Base-by-base conservation (phyloP, 2,888 invertebrate genomes). In the Stegophylla sp. region DNA sequence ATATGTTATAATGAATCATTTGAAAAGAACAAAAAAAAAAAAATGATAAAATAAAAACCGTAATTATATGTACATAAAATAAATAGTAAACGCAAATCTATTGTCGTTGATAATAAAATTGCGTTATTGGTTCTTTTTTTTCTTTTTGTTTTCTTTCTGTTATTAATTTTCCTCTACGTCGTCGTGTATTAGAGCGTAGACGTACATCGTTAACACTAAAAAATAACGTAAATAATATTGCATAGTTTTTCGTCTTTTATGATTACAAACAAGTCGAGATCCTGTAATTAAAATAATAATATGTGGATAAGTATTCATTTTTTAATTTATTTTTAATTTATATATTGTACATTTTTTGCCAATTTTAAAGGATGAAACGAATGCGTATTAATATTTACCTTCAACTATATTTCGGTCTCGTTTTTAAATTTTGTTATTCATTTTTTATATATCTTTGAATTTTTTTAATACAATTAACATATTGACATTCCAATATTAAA, bases 1-100 rank as follows among this genome's bases (percentile, higher is more conserved):
- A 26, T 53, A 59, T 9, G 23, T 59, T 59, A 26, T 12, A 59
- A 59, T 59, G 26, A 71, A 41, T 15, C 3, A 41, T 34, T 72
- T 43, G 34, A 34, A 7, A 34, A 34, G 7, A 34, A 26, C 3
- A 45, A 15, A 45, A 20, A 61, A 73, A n/a, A n/a, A n/a, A n/a
- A n/a, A n/a, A n/a, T n/a, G n/a, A n/a, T n/a, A n/a, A n/a, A n/a
- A n/a, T n/a, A n/a, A n/a, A 34, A 64, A 34, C 20, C 51, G 51
- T 75, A 75, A 75, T 64, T 51, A 64, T 51, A 64, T 75, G 75
- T 75, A 75, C 64, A 75, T 75, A 51, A 51, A 71, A 73, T 5
- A 10, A 41, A 51, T 34, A 41, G 64, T 41, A 51, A 51, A 63
- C 34, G 1, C 34, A 34, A 51, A 48, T 34, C 41, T 41, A 41